Evolutionary conservation across 2,797 vertebrate genomes (phyloP).

Genomic region (Selene dorsalis): DNA sequence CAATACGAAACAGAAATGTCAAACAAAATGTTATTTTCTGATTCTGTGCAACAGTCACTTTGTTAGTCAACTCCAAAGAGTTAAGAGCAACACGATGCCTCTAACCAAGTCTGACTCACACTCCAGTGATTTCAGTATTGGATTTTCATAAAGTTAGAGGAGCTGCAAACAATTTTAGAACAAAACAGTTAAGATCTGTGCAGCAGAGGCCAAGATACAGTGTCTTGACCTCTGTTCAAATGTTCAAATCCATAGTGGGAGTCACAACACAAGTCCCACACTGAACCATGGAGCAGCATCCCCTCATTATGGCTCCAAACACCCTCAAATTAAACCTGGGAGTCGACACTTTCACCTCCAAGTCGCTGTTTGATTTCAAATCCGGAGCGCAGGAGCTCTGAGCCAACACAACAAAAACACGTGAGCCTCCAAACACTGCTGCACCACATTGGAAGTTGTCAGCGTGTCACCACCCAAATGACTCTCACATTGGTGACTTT

Average conservation of each 20-base stretch:
- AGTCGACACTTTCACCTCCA: constrained; percentile 35
- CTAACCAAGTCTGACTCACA: not conserved
- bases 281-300: not conserved
- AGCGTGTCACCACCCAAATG: constrained; percentile 36
- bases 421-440: constrained; percentile 21
- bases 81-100: no score
- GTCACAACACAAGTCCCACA: not conserved
- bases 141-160: not conserved
- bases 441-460: constrained; percentile 16
- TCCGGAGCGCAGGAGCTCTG: constrained; percentile 16
- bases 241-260: not conserved
- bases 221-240: not conserved
- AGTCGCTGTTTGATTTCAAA: constrained; percentile 36
- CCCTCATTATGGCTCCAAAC: not conserved
- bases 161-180: not conserved
- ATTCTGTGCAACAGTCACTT: not conserved
- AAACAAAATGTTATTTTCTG: no score
- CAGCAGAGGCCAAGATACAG: not conserved
- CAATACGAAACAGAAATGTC: no score
- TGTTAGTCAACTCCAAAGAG: no score
- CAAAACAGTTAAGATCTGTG: constrained; percentile 1
- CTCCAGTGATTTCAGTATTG: not conserved
- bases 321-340: constrained; percentile 19
- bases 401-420: constrained; percentile 34
- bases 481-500: constrained; percentile 59